Evolutionary conservation across 1,140 invertebrate genomes (phyloP).

Genomic region (Stenopsyche tienmushanensis): DNA sequence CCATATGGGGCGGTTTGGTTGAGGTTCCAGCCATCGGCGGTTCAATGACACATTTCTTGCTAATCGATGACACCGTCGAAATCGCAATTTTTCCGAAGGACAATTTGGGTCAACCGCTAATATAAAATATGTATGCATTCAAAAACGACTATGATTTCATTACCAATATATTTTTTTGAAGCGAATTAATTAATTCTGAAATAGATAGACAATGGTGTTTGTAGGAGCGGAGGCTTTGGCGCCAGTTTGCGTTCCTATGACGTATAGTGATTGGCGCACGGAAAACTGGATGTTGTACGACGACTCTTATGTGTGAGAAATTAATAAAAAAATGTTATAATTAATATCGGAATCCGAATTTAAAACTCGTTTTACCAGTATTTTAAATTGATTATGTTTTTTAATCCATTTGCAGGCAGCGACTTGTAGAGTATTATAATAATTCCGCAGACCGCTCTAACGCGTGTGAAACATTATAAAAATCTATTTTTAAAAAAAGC

Average conservation of each 20-base stretch:
- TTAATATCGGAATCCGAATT: constrained; percentile 13
- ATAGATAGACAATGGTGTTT: background rate
- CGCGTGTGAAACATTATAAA: background rate
- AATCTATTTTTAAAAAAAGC: too few species aligned
- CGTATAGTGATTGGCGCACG: background rate
- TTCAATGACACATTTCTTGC: background rate
- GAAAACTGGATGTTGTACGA: constrained; percentile 10
- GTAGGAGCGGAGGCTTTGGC: background rate
- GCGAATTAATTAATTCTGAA: background rate
- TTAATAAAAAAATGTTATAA: constrained; percentile 14
- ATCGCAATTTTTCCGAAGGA: background rate
- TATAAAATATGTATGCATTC: background rate
- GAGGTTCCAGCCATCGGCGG: too few species aligned
- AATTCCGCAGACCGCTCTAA: background rate
- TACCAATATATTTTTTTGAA: background rate
- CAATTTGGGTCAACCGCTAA: background rate
- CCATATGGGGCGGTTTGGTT: too few species aligned
- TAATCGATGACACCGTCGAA: background rate
- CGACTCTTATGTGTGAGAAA: constrained; percentile 8
- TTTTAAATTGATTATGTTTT: constrained; percentile 10
- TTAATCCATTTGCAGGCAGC: constrained; percentile 4
- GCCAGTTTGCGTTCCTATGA: background rate
- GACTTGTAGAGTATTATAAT: constrained; percentile 1
- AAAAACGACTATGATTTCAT: too few species aligned
- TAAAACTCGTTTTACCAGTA: constrained; percentile 7